Conservation (phyloP, 2,888 invertebrate genomes). For the Vannuccia rotundouncinata region DNA sequence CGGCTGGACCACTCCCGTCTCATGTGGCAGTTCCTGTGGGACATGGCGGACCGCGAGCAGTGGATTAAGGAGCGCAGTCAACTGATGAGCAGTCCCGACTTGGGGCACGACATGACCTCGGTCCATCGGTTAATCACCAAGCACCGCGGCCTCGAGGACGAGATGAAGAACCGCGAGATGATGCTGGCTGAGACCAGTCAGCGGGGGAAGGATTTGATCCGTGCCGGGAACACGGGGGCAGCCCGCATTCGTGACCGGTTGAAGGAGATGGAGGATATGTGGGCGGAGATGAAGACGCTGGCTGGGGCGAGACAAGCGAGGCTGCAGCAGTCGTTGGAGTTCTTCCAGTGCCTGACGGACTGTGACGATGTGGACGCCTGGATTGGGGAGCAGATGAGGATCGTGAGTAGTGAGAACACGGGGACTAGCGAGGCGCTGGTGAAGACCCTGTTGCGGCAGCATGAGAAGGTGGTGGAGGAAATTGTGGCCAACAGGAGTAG, state of each 20-base stretch:
- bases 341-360: conserved; percentile 94
- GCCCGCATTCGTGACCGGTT: conserved; percentile 56
- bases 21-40: conserved; percentile 99
- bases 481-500: conserved; percentile 86
- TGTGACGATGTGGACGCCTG: conserved; percentile 97
- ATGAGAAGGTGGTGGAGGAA: conserved; percentile 75
- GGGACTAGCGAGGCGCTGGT: conserved; percentile 92
- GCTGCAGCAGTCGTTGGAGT: conserved; percentile 84
- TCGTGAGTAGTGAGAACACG: conserved; percentile 87
- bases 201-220: conserved; percentile 29
- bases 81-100: conserved; percentile 91
- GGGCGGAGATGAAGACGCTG: conserved; percentile 53
- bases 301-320: conserved; percentile 77
- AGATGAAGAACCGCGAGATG: conserved; percentile 53
- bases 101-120: conserved; percentile 94
- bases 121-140: conserved; percentile 90
- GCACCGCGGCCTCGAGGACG: conserved; percentile 90
- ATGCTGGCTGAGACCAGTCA: conserved; percentile 30
- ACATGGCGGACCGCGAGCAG: conserved; percentile 84
- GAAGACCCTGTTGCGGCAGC: conserved; percentile 77
- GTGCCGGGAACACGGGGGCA: conserved; percentile 77
- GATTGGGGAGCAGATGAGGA: conserved; percentile 90
- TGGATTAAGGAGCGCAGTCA: conserved; percentile 68
- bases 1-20: conserved; percentile 91
- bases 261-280: conserved; percentile 25